Evolutionary conservation across 2,888 invertebrate genomes (phyloP).

Genomic region (Tipula confusa): DNA sequence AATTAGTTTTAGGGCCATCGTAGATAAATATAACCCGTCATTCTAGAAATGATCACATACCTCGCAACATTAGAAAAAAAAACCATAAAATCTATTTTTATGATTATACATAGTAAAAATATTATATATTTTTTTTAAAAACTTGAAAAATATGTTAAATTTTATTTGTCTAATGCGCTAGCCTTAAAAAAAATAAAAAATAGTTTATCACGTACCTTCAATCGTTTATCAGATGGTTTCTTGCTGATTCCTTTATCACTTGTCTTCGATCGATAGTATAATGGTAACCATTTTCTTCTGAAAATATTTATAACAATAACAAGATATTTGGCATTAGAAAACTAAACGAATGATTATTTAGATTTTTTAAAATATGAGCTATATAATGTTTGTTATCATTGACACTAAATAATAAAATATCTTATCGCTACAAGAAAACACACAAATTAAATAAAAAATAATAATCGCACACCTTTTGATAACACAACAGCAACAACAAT

Average conservation of each 20-base stretch:
- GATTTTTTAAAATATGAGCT: not conserved
- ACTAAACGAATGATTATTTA: not conserved
- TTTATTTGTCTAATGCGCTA: not conserved
- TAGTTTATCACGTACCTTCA: slow-evolving; percentile 61
- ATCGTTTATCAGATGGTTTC: slow-evolving; percentile 75
- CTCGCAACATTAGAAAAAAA: not conserved
- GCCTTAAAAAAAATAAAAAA: slow-evolving; percentile 32
- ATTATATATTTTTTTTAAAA: not conserved
- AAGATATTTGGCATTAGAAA: slow-evolving; percentile 30
- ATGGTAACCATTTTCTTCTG: slow-evolving; percentile 87
- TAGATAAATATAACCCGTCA: not conserved
- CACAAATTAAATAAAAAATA: slow-evolving; percentile 1
- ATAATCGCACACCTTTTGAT: slow-evolving; percentile 26
- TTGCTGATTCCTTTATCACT: slow-evolving; percentile 65
- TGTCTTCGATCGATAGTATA: slow-evolving; percentile 72
- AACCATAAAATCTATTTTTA: not conserved
- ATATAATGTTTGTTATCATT: not conserved
- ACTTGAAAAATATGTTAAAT: not conserved
- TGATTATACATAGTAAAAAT: not conserved
- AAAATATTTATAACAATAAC: slow-evolving; percentile 41
- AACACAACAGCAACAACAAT: slow-evolving; percentile 27
- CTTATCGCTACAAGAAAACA: not conserved
- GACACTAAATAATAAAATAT: not conserved
- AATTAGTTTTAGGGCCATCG: not conserved
- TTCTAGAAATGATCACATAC: not conserved